Percentiles rank a stretch among this genome's conserved stretches.
Evolutionary conservation across 2,797 vertebrate species (phyloP).

Genomic region (Pseudomugil gertrudae): DNA sequence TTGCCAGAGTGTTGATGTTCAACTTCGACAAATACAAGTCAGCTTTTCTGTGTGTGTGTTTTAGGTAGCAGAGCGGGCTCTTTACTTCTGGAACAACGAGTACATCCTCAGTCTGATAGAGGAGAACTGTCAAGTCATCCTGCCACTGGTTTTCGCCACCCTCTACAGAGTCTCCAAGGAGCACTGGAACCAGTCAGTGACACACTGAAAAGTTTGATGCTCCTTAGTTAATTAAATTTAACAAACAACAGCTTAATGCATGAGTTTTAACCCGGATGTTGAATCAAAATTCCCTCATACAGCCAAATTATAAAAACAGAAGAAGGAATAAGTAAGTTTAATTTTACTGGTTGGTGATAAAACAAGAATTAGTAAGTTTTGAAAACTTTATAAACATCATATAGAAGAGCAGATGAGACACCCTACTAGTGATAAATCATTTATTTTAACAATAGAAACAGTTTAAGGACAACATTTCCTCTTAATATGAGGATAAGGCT

Average conservation of each 20-base stretch:
- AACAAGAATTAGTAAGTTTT: no score
- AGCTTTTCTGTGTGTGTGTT: slow-evolving; percentile 21
- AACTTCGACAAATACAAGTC: slow-evolving; percentile 1
- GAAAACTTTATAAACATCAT: not conserved
- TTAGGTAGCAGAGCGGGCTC: slow-evolving; percentile 93
- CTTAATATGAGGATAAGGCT: not conserved
- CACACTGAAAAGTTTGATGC: not conserved
- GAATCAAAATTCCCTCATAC: not conserved
- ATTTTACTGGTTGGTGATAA: not conserved
- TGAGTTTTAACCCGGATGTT: not conserved
- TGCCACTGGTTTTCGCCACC: slow-evolving; percentile 92
- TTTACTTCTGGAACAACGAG: slow-evolving; percentile 98
- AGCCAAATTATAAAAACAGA: not conserved
- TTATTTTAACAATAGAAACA: no score
- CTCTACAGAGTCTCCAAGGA: slow-evolving; percentile 95
- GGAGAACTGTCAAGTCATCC: slow-evolving; percentile 93
- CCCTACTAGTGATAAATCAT: no score
- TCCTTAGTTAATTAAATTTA: not conserved
- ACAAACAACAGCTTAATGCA: not conserved
- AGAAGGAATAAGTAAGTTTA: not conserved
- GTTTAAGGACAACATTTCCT: not conserved
- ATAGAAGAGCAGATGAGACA: no score
- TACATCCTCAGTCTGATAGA: slow-evolving; percentile 95
- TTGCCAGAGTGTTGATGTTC: not conserved
- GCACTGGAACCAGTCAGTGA: slow-evolving; percentile 95